Evolutionary conservation across 2,113 vertebrate species (phyloP).

Genomic region (Cyphomyrus plagiostoma): DNA sequence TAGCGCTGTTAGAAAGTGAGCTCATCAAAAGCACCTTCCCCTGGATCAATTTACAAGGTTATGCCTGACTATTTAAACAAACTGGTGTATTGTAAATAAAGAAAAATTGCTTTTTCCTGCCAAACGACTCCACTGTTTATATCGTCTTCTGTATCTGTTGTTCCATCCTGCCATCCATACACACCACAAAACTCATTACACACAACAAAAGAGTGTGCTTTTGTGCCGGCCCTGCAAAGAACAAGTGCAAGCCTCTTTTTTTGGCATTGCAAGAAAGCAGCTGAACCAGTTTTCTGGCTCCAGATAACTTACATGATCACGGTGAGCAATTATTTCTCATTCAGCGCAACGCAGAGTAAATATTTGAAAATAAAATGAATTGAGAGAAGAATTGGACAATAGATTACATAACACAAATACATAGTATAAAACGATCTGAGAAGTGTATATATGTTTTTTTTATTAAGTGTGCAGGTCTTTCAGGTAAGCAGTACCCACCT

Average conservation of each 20-base stretch:
- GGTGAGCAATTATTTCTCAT: constrained; percentile 25
- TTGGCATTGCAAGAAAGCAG: background rate
- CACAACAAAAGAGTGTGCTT: constrained; percentile 17
- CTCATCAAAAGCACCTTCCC: background rate
- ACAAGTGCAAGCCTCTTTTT: background rate
- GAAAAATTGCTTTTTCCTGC: background rate
- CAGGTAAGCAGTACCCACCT: background rate
- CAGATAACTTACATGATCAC: background rate
- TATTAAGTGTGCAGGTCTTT: constrained; percentile 5
- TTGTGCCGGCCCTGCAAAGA: background rate
- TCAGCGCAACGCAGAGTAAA: constrained; percentile 30
- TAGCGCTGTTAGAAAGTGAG: background rate
- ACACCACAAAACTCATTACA: constrained; percentile 9
- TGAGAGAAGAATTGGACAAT: background rate
- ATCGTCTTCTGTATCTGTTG: background rate
- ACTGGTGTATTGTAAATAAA: background rate
- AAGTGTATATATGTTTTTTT: constrained; percentile 7
- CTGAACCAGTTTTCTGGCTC: background rate
- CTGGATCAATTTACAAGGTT: background rate
- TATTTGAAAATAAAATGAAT: constrained; percentile 20
- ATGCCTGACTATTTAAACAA: background rate
- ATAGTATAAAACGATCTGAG: constrained; percentile 2
- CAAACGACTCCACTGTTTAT: background rate
- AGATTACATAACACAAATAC: background rate
- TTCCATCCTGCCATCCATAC: background rate